phyloP scores from a whole-genome alignment of 1,140 invertebrate species.

The Drosophila prosaltans region DNA sequence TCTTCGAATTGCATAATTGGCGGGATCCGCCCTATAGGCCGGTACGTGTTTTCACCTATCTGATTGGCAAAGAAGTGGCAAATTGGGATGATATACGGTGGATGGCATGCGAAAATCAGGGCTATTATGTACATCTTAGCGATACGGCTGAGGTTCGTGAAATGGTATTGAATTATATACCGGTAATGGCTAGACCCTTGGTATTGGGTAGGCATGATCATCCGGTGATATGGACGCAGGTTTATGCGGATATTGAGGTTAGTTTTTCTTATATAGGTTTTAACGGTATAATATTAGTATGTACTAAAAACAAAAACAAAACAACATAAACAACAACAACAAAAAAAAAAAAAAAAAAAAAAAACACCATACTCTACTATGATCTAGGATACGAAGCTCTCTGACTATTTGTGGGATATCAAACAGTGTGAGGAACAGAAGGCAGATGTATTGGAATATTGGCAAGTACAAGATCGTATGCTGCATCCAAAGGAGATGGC shows the following conservation, averaged over 20 bases:
- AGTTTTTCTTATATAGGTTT: constrained; percentile 62
- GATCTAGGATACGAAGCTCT: constrained; percentile 91
- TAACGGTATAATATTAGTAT: not conserved
- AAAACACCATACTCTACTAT: constrained; percentile 26
- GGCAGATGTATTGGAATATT: constrained; percentile 83
- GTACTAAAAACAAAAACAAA: constrained; percentile 1
- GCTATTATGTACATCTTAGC: constrained; percentile 97
- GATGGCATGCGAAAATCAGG: constrained; percentile 98
- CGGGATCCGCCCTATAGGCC: constrained; percentile 88
- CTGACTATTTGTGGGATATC: constrained; percentile 94
- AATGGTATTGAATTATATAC: constrained; percentile 95
- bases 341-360: constrained; percentile 34
- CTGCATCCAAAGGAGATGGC: constrained; percentile 61
- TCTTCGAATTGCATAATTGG: constrained; percentile 96
- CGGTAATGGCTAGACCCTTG: constrained; percentile 94
- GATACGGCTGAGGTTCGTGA: constrained; percentile 96
- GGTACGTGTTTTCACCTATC: constrained; percentile 98
- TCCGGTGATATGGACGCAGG: constrained; percentile 94
- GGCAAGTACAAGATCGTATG: constrained; percentile 65
- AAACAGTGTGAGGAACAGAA: constrained; percentile 91
- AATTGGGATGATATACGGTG: constrained; percentile 94
- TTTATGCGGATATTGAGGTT: constrained; percentile 95
- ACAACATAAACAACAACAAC: constrained; percentile 12
- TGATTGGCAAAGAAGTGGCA: constrained; percentile 95
- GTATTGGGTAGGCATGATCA: constrained; percentile 91